phyloP scores from a whole-genome alignment of 2,113 vertebrate species.

The Alexandromys fortis region DNA sequence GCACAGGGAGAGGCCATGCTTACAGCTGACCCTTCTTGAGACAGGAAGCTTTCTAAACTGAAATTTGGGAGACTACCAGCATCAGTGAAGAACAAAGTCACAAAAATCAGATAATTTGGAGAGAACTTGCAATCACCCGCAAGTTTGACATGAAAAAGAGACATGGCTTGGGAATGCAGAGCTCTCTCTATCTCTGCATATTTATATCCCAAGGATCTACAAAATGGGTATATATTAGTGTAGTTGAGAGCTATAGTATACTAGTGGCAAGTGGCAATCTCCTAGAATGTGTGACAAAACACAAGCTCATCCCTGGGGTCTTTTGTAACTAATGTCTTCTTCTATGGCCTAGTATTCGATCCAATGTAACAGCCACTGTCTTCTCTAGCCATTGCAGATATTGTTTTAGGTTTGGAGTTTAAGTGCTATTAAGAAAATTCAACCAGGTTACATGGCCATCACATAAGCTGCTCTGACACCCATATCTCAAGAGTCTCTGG shows the following conservation, averaged over 20 bases:
- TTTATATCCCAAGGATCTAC: background rate
- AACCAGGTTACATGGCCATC: background rate
- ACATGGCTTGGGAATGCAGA: background rate
- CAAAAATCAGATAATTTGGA: conserved; percentile 5
- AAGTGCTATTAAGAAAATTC: conserved; percentile 24
- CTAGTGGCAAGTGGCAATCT: background rate
- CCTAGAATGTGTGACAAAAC: conserved; percentile 8
- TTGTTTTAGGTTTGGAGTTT: background rate
- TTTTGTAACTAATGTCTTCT: background rate
- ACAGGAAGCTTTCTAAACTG: background rate
- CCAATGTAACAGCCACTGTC: background rate
- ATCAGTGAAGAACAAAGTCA: background rate
- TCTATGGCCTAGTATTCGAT: background rate
- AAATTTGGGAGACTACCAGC: background rate
- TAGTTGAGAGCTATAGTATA: background rate
- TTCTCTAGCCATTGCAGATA: background rate
- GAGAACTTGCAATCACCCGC: conserved; percentile 1
- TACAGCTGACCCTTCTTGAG: background rate
- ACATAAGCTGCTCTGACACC: background rate
- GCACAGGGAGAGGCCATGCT: background rate
- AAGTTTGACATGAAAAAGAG: conserved; percentile 36
- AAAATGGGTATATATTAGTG: background rate
- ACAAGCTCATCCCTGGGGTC: background rate
- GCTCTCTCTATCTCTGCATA: background rate
- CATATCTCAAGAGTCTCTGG: background rate